Conservation (phyloP, 2,797 vertebrate species). For the Chaetodon trifasciatus region DNA sequence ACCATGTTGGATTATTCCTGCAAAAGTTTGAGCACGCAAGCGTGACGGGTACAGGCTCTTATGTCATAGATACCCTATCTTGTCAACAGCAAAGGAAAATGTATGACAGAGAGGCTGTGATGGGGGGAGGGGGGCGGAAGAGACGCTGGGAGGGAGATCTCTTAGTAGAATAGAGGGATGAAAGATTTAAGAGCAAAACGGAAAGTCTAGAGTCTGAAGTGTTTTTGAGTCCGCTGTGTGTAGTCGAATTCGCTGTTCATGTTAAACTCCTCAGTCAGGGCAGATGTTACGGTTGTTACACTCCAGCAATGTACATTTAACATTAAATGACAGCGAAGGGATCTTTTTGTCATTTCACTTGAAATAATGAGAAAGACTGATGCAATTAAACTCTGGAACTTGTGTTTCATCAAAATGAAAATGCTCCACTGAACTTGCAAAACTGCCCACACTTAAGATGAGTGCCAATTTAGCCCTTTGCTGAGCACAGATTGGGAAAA, state of each 20-base stretch:
- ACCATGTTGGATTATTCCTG: slow-evolving; percentile 65
- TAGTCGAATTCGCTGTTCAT: slow-evolving; percentile 62
- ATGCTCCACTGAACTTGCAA: slow-evolving; percentile 42
- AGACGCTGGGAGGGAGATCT: slow-evolving; percentile 14
- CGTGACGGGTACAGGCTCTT: slow-evolving; percentile 60
- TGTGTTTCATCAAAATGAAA: slow-evolving; percentile 46
- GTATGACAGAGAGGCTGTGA: slow-evolving; percentile 61
- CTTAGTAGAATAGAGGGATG: slow-evolving; percentile 47
- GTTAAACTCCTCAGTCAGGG: slow-evolving; percentile 56
- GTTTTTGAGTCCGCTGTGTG: slow-evolving; percentile 32
- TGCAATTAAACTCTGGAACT: slow-evolving; percentile 37
- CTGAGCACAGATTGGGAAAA: slow-evolving; percentile 48
- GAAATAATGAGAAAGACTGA: slow-evolving; percentile 16
- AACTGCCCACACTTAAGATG: slow-evolving; percentile 35
- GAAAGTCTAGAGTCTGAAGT: slow-evolving; percentile 50
- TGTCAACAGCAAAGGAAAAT: slow-evolving; percentile 69
- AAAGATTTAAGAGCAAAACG: slow-evolving; percentile 66
- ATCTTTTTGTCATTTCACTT: slow-evolving; percentile 43
- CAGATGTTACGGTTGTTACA: slow-evolving; percentile 45
- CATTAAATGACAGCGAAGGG: slow-evolving; percentile 30
- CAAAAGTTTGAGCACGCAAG: slow-evolving; percentile 61
- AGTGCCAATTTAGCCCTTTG: slow-evolving; percentile 64
- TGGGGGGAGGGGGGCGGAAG: neutral
- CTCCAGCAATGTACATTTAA: slow-evolving; percentile 25
- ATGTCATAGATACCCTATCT: slow-evolving; percentile 72